Base-by-base conservation (phyloP, 2,113 vertebrate genomes). In the Empidonax traillii region DNA sequence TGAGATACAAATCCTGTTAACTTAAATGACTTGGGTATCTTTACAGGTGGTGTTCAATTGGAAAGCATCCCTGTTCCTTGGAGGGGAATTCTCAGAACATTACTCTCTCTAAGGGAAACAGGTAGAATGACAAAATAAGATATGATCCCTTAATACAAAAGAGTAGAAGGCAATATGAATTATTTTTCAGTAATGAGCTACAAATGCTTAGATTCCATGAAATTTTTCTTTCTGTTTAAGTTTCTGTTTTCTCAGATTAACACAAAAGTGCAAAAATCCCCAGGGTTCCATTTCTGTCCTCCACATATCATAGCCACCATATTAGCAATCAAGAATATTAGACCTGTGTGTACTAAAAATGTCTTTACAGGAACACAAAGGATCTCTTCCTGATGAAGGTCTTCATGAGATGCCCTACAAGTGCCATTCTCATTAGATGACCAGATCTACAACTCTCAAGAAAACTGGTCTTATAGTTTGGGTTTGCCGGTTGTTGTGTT, bases 1-100 rank as follows among this genome's bases (percentile, higher is more conserved):
- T 46, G 59, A 96, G 59, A 78, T 78, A 88, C n/a, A 94, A 93
- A 96, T 89, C 79, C 79, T 78, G 22, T 76, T 91, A 31, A 8
- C 41, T 80, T 94, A 77, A 87, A 74, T 49, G 55, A 62, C 55
- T 66, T 74, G 13, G 18, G 44, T 89, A 46, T 90, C 95, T 95
- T 91, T 76, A 79, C 47, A 71, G 37, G 31, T 30, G 7, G 22
- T 71, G 14, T 55, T 91, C 66, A 77, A 41, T 43, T 44, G 55
- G 31, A 65, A 89, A 78, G 14, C 16, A 79, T 46, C 63, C 9
- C 41, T 80, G 10, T 20, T 92, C 31, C 6, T 12, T 67, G 49
- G 35, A 80, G 89, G 28, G 8, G 14, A 92, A 90, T 90, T 82
- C 53, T 94, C 82, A 94, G 25, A 87, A 44, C 35, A 37, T 49